Conservation (phyloP, 2,113 vertebrate genomes). For the Zeus faber region DNA sequence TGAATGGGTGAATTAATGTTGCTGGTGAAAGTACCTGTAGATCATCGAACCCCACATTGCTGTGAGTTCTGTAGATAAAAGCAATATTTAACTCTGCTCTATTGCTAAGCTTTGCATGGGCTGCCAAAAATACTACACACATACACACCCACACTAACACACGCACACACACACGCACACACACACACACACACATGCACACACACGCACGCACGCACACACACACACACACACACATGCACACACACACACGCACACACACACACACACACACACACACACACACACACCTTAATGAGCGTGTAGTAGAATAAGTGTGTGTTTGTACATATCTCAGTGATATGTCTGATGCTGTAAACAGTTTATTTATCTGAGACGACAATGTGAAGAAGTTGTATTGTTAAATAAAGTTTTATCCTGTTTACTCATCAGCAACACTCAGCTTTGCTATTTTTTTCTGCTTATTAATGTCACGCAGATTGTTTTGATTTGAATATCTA, state of each 20-base stretch:
- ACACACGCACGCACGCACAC: background rate
- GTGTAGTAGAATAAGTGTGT: conserved; percentile 48
- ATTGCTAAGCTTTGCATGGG: conserved; percentile 62
- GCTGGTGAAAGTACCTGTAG: background rate
- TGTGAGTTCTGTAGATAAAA: conserved; percentile 22
- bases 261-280: conserved; percentile 10
- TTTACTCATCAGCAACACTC: conserved; percentile 30
- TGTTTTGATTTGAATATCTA: no score
- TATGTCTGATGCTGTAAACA: conserved; percentile 56
- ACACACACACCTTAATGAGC: conserved; percentile 14
- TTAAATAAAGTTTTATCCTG: conserved; percentile 92
- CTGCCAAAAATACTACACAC: conserved; percentile 28
- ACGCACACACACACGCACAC: conserved; percentile 19
- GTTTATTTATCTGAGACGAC: conserved; percentile 65
- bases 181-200: conserved; percentile 8
- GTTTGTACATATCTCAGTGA: conserved; percentile 56
- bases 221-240: conserved; percentile 13
- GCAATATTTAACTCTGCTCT: conserved; percentile 46
- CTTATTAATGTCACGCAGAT: background rate
- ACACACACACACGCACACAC: conserved; percentile 2
- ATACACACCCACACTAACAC: conserved; percentile 26
- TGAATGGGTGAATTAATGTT: conserved; percentile 15
- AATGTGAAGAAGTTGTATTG: conserved; percentile 70
- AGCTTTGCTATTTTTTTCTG: background rate
- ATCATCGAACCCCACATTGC: conserved; percentile 18